These are phyloP conservation scores for Pheosia tremula DNA, from an alignment of 2,888 invertebrate genomes.

Conservation along the genomic window DNA sequence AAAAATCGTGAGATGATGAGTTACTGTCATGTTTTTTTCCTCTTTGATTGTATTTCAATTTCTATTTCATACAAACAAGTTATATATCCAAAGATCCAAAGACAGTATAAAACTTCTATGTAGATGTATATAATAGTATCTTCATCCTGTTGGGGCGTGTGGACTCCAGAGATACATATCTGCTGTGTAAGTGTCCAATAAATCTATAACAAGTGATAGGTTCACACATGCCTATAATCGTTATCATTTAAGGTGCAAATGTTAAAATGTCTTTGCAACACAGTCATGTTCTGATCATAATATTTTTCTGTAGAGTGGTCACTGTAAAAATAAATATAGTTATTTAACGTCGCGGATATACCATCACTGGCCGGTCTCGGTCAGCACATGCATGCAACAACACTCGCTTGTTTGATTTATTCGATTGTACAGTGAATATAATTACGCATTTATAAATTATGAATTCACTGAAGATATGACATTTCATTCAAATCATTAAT, in stretches of 20 bases:
- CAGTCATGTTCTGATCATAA: slow-evolving; percentile 78
- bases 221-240: slow-evolving; percentile 76
- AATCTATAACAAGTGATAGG: slow-evolving; percentile 50
- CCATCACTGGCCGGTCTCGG: slow-evolving; percentile 44
- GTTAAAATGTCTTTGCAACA: slow-evolving; percentile 80
- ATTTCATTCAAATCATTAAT: not conserved
- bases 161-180: slow-evolving; percentile 31
- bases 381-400: slow-evolving; percentile 59
- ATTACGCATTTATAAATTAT: not conserved
- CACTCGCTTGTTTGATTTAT: slow-evolving; percentile 17
- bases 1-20: too few species aligned
- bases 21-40: not conserved
- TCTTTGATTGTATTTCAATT: not conserved
- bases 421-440: not conserved
- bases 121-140: not conserved
- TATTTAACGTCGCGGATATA: slow-evolving; percentile 67
- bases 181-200: slow-evolving; percentile 38
- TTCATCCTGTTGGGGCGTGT: slow-evolving; percentile 14
- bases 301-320: slow-evolving; percentile 79
- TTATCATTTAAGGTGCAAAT: slow-evolving; percentile 74
- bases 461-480: not conserved
- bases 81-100: not conserved
- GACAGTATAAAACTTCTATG: not conserved
- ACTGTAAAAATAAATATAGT: slow-evolving; percentile 84
- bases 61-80: not conserved